Evolutionary conservation across 2,797 vertebrate species (phyloP).

Genomic region (Falco cherrug): DNA sequence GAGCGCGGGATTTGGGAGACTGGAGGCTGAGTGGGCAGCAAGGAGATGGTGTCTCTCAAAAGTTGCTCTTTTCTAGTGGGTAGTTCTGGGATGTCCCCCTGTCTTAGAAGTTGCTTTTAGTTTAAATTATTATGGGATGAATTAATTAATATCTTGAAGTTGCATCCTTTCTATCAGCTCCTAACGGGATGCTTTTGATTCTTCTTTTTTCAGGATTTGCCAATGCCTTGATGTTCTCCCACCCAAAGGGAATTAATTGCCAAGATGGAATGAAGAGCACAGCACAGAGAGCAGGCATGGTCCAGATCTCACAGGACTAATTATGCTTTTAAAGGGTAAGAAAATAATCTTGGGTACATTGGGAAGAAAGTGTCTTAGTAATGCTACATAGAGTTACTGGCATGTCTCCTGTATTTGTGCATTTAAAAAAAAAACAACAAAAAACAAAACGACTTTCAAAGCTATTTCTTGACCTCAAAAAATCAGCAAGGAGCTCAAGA

Average conservation of each 20-base stretch:
- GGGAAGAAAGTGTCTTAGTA: neutral
- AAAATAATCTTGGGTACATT: neutral
- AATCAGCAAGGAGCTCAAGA: neutral
- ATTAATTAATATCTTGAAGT: neutral
- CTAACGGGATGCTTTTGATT: neutral
- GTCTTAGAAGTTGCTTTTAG: neutral
- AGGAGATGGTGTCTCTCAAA: neutral
- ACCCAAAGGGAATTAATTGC: neutral
- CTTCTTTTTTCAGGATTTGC: neutral
- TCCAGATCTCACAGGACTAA: constrained; percentile 17
- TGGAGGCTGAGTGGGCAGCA: neutral
- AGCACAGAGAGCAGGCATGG: constrained; percentile 7
- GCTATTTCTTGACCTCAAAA: neutral
- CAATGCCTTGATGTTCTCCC: neutral
- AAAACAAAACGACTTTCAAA: neutral
- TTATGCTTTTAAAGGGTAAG: constrained; percentile 25
- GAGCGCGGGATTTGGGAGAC: neutral
- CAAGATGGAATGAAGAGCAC: constrained; percentile 4
- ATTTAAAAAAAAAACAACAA: neutral
- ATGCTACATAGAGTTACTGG: neutral
- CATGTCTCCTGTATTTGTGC: neutral
- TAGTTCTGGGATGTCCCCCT: neutral
- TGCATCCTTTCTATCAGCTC: neutral
- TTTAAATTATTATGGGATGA: neutral
- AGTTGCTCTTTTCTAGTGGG: neutral